Base-by-base conservation (phyloP, 23 tunicate species). In the Ciona savignyi region DNA sequence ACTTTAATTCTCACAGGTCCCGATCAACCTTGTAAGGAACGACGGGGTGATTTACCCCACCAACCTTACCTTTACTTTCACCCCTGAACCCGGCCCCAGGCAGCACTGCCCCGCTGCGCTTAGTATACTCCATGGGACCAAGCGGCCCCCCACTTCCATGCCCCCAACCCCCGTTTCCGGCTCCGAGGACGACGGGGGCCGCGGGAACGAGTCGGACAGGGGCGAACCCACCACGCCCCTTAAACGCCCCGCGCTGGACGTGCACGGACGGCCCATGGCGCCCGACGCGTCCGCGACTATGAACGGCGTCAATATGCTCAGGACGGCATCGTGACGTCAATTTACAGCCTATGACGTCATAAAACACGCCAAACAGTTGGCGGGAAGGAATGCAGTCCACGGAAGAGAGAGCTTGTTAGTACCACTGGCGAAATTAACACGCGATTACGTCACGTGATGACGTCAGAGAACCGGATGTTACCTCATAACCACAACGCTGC, bases 11-110 rank as follows among this genome's bases (percentile, higher is more conserved):
- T 51, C 25, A 23, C 75, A 89, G 96, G 96, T 92, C 4, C 98
- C 98, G 15, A 85, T 92, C 66, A 92, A 81, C 42, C 85, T 92
- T 61, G 98, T 92, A 30, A 83, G 98, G 27, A 70, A 51, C 66
- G 98, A 92, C 68, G 98, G 98, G 21, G 80, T 92, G 21, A 92
- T 92, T 30, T 92, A 85, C 80, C 87, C 98, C 33, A 85, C 91
- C 35, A 78, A 84, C 56, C 64, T 81, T n/a, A 84, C 82, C 24
- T 90, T 90, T 67, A 84, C 90, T 29, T 90, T 68, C 74, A 77
- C 88, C 32, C 96, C 96, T 66, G 96, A 89, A 42, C 88, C 96
- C 2, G 96, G 95, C 19, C 95, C 95, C 11, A 51, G 95, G 24
- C 86, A 80, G 48, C 95, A 87, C 51, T 81, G 86, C 49, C 82